Conservation (phyloP, 1,140 invertebrate genomes). For the Lepidurus couesii region DNA sequence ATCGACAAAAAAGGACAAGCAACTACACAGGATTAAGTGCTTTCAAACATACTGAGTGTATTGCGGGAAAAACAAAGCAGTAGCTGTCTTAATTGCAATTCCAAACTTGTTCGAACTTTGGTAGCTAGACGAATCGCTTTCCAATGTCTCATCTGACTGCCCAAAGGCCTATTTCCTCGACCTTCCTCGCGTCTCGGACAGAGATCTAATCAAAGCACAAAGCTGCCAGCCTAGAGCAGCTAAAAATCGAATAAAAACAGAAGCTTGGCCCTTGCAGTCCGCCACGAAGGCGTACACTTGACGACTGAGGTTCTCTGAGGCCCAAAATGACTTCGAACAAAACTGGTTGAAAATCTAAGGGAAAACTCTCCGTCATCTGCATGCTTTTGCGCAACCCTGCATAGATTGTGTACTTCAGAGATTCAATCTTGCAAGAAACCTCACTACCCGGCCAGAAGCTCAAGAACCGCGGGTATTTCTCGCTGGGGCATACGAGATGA, state of each 20-base stretch:
- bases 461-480: not conserved
- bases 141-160: not conserved
- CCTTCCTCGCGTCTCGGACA: not conserved
- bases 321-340: not conserved
- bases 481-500: not conserved
- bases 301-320: not conserved
- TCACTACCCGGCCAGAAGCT: not conserved
- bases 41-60: not conserved
- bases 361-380: not conserved
- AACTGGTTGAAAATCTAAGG: not conserved
- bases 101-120: not conserved
- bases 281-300: too few relatives aligned
- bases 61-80: not conserved
- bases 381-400: not conserved
- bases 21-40: slow-evolving; percentile 2
- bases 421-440: not conserved
- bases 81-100: not conserved
- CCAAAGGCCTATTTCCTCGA: not conserved
- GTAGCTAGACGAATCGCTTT: not conserved
- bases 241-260: too few relatives aligned
- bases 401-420: not conserved
- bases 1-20: not conserved
- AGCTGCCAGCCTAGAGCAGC: too few relatives aligned
- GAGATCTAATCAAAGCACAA: not conserved
- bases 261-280: too few relatives aligned